Conservation (phyloP, 2,888 invertebrate species). For the Drosophila incognita region DNA sequence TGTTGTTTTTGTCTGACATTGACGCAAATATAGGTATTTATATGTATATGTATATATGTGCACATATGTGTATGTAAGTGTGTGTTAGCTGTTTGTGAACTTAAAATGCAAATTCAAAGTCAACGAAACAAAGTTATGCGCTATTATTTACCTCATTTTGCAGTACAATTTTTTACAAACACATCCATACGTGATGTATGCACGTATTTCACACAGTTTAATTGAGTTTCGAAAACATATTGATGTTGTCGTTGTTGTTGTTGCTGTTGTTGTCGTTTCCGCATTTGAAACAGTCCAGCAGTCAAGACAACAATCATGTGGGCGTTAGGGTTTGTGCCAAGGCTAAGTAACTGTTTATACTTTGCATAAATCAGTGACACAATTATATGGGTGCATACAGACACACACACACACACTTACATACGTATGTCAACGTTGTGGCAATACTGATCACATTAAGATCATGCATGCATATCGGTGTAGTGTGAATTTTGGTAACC, state of each 20-base stretch:
- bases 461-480: neutral
- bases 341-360: slow-evolving; percentile 25
- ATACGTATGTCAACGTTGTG: slow-evolving; percentile 1
- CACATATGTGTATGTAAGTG: neutral
- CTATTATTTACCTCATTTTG: slow-evolving; percentile 36
- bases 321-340: slow-evolving; percentile 37
- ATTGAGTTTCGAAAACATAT: slow-evolving; percentile 26
- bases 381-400: neutral
- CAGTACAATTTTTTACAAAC: slow-evolving; percentile 20
- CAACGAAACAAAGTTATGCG: slow-evolving; percentile 44
- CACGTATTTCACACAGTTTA: slow-evolving; percentile 33
- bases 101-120: slow-evolving; percentile 64
- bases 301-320: slow-evolving; percentile 25
- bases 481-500: slow-evolving; percentile 16
- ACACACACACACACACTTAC: neutral
- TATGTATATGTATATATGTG: neutral
- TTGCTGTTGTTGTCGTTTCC: slow-evolving; percentile 28
- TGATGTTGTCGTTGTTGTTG: neutral
- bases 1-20: slow-evolving; percentile 62
- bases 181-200: neutral
- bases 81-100: slow-evolving; percentile 47
- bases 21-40: slow-evolving; percentile 51
- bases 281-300: slow-evolving; percentile 33
- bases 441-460: slow-evolving; percentile 22
- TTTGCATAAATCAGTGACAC: slow-evolving; percentile 22